These are phyloP conservation scores for Diplazon laetatorius DNA, from an alignment of 2,888 invertebrate species.

Conservation along the genomic window DNA sequence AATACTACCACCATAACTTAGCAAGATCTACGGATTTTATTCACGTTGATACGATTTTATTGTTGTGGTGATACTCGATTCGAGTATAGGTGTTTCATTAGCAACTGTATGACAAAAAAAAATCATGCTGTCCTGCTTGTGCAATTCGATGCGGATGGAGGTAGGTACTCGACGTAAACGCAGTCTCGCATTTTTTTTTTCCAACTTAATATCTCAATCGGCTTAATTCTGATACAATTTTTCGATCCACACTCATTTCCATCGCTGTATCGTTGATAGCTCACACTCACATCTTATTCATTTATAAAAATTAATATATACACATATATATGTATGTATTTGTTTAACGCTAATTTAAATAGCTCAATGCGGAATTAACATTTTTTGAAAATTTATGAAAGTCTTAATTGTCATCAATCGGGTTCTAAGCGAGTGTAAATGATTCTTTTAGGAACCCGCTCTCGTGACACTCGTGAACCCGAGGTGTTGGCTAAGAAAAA, in stretches of 20 bases:
- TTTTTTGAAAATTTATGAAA: conserved; percentile 1
- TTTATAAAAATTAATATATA: no score
- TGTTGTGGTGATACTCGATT: conserved; percentile 67
- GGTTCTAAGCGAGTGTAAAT: conserved; percentile 41
- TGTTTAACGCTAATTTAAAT: neutral
- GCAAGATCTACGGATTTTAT: neutral
- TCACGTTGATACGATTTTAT: conserved; percentile 64
- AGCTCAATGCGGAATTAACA: neutral
- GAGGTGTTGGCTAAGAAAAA: conserved; percentile 78
- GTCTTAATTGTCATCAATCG: conserved; percentile 41
- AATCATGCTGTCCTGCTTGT: conserved; percentile 80
- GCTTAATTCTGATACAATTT: conserved; percentile 28
- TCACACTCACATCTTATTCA: no score
- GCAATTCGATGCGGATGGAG: conserved; percentile 79
- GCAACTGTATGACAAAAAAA: conserved; percentile 42
- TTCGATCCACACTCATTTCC: neutral
- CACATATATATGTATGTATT: no score
- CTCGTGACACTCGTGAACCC: conserved; percentile 79
- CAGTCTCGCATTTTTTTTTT: neutral
- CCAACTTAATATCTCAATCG: neutral
- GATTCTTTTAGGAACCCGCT: conserved; percentile 78
- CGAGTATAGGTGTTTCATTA: conserved; percentile 65
- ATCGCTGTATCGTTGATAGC: no score
- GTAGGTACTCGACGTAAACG: conserved; percentile 72
- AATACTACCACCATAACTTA: conserved; percentile 17